These are phyloP conservation scores for Drosophila littoralis DNA, from an alignment of 1,140 invertebrate species.

Conservation along the genomic window DNA sequence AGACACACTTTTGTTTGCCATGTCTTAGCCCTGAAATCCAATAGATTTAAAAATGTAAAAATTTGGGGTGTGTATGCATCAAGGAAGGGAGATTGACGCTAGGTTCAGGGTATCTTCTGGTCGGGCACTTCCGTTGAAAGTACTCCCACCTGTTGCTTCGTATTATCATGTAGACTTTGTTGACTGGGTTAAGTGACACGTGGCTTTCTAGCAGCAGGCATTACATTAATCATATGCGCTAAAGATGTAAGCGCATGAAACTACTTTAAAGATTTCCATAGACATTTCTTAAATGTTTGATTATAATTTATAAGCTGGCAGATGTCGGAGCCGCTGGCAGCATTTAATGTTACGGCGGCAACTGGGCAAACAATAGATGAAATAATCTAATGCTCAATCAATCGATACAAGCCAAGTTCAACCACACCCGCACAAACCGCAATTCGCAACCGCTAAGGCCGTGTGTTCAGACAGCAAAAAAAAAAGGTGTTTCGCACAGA, in stretches of 20 bases:
- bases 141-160: too few species aligned
- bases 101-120: too few species aligned
- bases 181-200: constrained; percentile 58
- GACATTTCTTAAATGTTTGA: neutral
- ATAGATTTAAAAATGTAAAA: too few species aligned
- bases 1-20: too few species aligned
- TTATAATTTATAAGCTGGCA: neutral
- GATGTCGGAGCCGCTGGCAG: constrained; percentile 21
- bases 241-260: constrained; percentile 36
- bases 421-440: constrained; percentile 69
- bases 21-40: too few species aligned
- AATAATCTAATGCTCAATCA: constrained; percentile 61
- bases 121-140: too few species aligned
- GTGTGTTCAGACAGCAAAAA: constrained; percentile 27
- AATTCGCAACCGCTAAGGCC: constrained; percentile 62
- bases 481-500: constrained; percentile 30
- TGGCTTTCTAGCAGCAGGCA: neutral
- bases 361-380: constrained; percentile 33
- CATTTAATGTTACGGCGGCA: constrained; percentile 33
- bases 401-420: constrained; percentile 73
- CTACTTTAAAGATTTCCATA: neutral
- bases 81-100: too few species aligned
- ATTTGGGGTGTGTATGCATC: too few species aligned
- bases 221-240: constrained; percentile 48
- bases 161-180: constrained; percentile 17